Evolutionary conservation across 2,888 invertebrate species (phyloP), one percentile per base, ranked within the genome.

Genomic region (Athalia rosae): DNA sequence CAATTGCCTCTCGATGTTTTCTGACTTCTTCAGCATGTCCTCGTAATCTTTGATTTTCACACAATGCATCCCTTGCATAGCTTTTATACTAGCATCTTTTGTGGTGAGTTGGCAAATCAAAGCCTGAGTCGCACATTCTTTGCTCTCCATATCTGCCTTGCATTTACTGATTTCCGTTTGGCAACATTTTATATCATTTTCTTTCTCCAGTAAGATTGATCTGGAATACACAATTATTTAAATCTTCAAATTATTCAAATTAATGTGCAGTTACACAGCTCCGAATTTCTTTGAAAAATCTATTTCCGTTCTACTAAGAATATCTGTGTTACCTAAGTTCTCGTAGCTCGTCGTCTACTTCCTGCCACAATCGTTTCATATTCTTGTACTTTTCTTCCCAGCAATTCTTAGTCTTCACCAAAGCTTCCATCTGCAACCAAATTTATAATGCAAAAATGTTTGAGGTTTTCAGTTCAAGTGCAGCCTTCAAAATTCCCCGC

Each of bases 271-370:
- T 28, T 28, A 28, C 28, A 0, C 28, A 28, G 28, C 28, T 28
- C 28, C 28, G 28, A 28, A 28, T 28, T 28, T 28, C 41, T 3
- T 50, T 50, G 6, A 3, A 50, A 67, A 2, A 64, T 13, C 7
- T 61, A 28, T 61, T 61, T 58, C n/a, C 58, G 5, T 58, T 6
- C 58, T 11, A 5, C 13, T 6, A n/a, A 58, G n/a, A 9, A 56
- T 43, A 76, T 15, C n/a, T 56, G 15, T 53, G 41, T 69, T 83
- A 86, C 87, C 82, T 85, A 45, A 85, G 74, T 79, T 79, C 81
- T 66, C 80, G 78, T 45, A 85, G 78, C 78, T 85, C 83, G 58
- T 71, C 50, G 41, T 84, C 81, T 47, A 82, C 77, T 59, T 85
- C 79, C 71, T 83, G 78, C 82, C 82, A 85, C 13, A 84, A 79